These are phyloP conservation scores for Philopotamus ludificatus DNA, from an alignment of 1,140 invertebrate species.

Conservation along the genomic window DNA sequence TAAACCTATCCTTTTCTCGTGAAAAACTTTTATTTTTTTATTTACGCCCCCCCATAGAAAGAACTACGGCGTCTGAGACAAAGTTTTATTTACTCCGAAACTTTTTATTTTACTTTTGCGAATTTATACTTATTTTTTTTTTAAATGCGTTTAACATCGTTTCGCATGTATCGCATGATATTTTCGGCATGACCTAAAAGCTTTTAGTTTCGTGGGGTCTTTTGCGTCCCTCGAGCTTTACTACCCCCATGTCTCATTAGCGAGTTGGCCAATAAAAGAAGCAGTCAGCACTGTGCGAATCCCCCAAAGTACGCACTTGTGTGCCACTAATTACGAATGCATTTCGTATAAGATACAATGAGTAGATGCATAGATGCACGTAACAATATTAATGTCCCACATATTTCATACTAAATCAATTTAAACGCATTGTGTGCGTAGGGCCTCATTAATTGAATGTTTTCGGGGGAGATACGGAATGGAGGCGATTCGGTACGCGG, in stretches of 20 bases:
- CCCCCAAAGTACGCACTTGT: background rate
- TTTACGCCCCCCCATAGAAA: constrained; percentile 1
- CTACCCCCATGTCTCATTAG: constrained; percentile 27
- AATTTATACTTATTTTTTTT: background rate
- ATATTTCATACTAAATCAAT: background rate
- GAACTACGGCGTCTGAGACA: constrained; percentile 11
- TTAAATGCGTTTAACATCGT: too few relatives aligned
- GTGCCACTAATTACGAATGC: too few relatives aligned
- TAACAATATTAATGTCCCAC: background rate
- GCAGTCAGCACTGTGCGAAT: background rate
- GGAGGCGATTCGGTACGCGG: background rate
- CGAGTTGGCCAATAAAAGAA: constrained; percentile 33
- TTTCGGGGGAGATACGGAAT: background rate
- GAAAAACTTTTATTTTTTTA: constrained; percentile 27
- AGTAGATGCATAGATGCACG: too few relatives aligned
- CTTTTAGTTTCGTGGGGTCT: background rate
- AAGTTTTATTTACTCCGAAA: constrained; percentile 28
- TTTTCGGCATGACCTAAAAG: background rate
- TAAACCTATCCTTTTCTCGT: constrained; percentile 14
- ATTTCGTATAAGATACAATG: too few relatives aligned
- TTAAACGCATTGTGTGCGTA: background rate
- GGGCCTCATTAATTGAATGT: constrained; percentile 7
- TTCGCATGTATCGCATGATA: too few relatives aligned
- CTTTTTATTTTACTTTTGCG: constrained; percentile 6
- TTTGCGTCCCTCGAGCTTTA: background rate